A percentile compares a stretch with the other conserved stretches of the same genome.
Conservation (phyloP, 2,888 invertebrate genomes). For the Chloroclystis v-ata region DNA sequence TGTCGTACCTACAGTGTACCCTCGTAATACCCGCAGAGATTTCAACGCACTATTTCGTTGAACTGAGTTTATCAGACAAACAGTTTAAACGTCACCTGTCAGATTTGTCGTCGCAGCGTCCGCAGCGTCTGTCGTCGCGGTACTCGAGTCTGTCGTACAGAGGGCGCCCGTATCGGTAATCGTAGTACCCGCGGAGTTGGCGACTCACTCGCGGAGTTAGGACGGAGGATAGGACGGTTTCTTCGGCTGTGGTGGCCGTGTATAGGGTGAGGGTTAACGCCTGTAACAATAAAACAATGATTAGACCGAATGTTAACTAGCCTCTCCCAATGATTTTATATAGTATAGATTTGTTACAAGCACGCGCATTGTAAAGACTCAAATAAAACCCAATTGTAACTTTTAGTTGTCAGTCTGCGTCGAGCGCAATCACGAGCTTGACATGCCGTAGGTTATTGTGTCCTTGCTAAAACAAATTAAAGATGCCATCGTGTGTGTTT, state of each 20-base stretch:
- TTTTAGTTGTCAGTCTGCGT: no score
- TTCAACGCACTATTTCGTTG: no score
- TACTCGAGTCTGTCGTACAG: slow-evolving; percentile 46
- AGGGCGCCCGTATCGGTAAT: slow-evolving; percentile 51
- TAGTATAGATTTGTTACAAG: no score
- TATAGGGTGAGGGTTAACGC: slow-evolving; percentile 30
- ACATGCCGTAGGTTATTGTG: no score
- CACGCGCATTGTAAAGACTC: no score
- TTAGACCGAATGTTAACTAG: no score
- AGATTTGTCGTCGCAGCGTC: slow-evolving; percentile 48
- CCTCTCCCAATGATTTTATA: no score
- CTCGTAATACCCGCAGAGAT: slow-evolving; percentile 58
- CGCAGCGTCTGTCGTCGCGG: slow-evolving; percentile 52
- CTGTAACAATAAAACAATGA: slow-evolving; percentile 41
- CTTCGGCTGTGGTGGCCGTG: slow-evolving; percentile 38
- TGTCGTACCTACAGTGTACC: slow-evolving; percentile 41
- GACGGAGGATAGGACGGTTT: slow-evolving; percentile 52
- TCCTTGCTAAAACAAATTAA: no score
- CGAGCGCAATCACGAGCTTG: no score
- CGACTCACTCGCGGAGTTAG: slow-evolving; percentile 47
- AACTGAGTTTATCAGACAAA: no score
- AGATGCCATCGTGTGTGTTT: no score
- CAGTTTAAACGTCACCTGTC: slow-evolving; percentile 25
- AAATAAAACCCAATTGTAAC: no score
- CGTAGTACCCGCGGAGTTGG: slow-evolving; percentile 62